These are phyloP conservation scores for Nymphalis io DNA, from an alignment of 1,140 invertebrate genomes.

Conservation along the genomic window DNA sequence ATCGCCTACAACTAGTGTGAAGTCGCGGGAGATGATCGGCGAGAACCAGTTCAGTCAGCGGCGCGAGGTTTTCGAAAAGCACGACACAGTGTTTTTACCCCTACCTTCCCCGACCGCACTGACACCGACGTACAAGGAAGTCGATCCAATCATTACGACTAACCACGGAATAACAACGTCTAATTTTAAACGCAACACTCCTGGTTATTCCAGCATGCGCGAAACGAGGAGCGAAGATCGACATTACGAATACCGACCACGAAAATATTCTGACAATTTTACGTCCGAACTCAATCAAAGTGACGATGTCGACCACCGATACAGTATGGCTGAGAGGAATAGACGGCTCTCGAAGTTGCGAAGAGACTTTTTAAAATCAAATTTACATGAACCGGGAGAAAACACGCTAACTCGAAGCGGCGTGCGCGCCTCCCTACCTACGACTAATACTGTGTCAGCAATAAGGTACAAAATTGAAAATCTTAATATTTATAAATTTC, in stretches of 20 bases:
- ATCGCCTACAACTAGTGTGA: conserved; percentile 75
- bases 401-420: conserved; percentile 65
- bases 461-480: conserved; percentile 72
- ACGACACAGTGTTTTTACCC: conserved; percentile 74
- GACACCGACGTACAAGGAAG: conserved; percentile 56
- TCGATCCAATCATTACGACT: conserved; percentile 71
- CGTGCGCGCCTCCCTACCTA: conserved; percentile 65
- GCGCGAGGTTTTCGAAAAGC: conserved; percentile 75
- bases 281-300: conserved; percentile 73
- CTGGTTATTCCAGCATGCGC: conserved; percentile 73
- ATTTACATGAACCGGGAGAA: conserved; percentile 65
- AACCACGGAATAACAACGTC: conserved; percentile 73
- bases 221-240: conserved; percentile 65
- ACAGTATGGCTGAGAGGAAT: conserved; percentile 67
- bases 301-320: conserved; percentile 70
- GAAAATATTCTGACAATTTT: conserved; percentile 76
- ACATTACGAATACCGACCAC: conserved; percentile 62
- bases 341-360: conserved; percentile 69
- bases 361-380: conserved; percentile 70
- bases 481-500: conserved; percentile 76
- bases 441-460: conserved; percentile 51
- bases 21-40: conserved; percentile 75
- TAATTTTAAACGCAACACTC: conserved; percentile 71
- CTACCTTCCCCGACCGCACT: conserved; percentile 54
- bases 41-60: conserved; percentile 75